phyloP scores from a whole-genome alignment of 2,797 vertebrate genomes.

The Psittacula echo region DNA sequence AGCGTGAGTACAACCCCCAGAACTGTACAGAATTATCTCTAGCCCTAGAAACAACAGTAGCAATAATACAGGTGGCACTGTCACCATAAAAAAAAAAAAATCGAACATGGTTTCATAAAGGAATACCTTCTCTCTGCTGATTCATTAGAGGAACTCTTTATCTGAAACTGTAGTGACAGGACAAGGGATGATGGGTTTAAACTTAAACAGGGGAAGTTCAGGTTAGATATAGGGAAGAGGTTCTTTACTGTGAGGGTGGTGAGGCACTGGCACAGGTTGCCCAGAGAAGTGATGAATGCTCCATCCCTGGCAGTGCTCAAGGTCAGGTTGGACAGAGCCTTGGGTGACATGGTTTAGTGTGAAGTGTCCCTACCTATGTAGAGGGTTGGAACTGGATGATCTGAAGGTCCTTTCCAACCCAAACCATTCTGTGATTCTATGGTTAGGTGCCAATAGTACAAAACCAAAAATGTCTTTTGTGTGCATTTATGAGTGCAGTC shows the following conservation, averaged over 20 bases:
- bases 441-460: neutral
- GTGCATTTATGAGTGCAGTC: neutral
- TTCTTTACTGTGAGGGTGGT: too few species aligned
- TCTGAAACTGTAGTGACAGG: neutral
- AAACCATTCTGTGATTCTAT: too few species aligned
- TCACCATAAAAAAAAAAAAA: neutral
- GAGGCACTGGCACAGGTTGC: too few species aligned
- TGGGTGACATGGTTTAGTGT: too few species aligned
- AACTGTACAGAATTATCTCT: rapidly evolving
- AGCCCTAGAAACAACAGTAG: neutral
- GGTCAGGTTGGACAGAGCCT: too few species aligned
- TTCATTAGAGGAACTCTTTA: neutral
- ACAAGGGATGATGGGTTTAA: neutral
- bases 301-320: too few species aligned
- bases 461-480: rapidly evolving
- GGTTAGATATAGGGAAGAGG: too few species aligned
- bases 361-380: too few species aligned
- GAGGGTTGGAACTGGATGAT: too few species aligned
- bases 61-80: neutral
- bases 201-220: too few species aligned
- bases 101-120: neutral
- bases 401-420: too few species aligned
- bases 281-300: too few species aligned
- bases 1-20: neutral
- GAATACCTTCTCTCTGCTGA: neutral